Conservation (phyloP, 1,140 invertebrate species). For the Probaryconus sp. region DNA sequence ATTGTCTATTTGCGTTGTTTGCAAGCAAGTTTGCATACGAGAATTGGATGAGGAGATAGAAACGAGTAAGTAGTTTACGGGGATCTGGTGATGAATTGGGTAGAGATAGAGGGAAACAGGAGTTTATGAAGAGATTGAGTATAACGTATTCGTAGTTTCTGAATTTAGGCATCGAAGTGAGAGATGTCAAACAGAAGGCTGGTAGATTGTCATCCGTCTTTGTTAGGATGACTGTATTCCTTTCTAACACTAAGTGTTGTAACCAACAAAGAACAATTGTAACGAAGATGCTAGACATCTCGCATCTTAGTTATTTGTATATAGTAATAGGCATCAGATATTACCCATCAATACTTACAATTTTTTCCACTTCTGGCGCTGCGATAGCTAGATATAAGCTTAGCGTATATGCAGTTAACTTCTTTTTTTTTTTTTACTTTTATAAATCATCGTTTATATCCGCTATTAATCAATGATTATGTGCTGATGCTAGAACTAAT, state of each 20-base stretch:
- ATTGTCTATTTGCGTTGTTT: constrained; percentile 20
- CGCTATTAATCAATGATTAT: not conserved
- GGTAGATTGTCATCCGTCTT: constrained; percentile 20
- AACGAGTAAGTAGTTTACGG: constrained; percentile 23
- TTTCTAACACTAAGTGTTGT: constrained; percentile 2
- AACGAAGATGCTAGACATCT: too few species aligned
- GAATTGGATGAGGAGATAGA: constrained; percentile 22
- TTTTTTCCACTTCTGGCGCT: too few species aligned
- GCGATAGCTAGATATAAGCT: too few species aligned
- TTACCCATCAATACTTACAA: too few species aligned
- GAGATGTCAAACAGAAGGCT: constrained; percentile 22
- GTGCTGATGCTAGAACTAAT: constrained; percentile 26
- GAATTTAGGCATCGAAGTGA: constrained; percentile 29
- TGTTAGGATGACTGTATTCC: constrained; percentile 31
- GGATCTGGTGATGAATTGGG: constrained; percentile 22
- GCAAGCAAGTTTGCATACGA: constrained; percentile 29
- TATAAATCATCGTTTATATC: constrained; percentile 9
- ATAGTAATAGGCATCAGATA: too few species aligned
- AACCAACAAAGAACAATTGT: constrained; percentile 6
- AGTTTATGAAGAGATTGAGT: constrained; percentile 13
- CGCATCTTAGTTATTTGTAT: too few species aligned
- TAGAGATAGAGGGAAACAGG: constrained; percentile 6
- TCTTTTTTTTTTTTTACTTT: not conserved
- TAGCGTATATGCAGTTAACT: too few species aligned
- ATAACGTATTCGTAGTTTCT: constrained; percentile 16